Base-by-base conservation (phyloP, 2,113 vertebrate species). In the Paratilapia polleni region DNA sequence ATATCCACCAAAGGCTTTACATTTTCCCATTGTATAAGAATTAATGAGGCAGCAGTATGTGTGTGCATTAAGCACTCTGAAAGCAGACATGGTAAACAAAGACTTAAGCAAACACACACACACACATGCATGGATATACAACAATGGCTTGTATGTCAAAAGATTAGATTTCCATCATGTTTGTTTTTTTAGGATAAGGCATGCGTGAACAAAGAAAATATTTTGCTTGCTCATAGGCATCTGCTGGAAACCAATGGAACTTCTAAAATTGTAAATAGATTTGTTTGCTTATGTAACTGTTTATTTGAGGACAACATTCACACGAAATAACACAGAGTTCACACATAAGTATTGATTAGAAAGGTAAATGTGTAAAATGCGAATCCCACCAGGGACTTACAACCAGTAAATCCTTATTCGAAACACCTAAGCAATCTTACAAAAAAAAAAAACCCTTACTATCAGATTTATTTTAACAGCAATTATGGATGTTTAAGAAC, bases 121-220 rank as follows among this genome's bases (percentile, higher is more conserved):
- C 80, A 83, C 64, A 82, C 74, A 79, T 74, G 89, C 86, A 89
- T 81, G 62, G 61, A 64, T n/a, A 38, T 47, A 82, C 79, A 82
- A 96, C 95, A 96, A 95, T 94, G 91, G 87, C 84, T 79, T 88
- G 91, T 87, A 92, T 95, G 91, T 91, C 89, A 92, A 88, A 93
- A 95, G 95, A 95, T 96, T 94, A 93, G 88, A 95, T 96, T 96
- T 95, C 95, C 91, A 89, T 88, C 82, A 24, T 95, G 94, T 96
- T 96, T 96, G 94, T 96, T 96, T 93, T 95, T 81, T 91, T 93
- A 93, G 95, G 94, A 96, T 94, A 94, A 95, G 94, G 94, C 93
- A 90, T 95, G 92, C 83, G 85, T 76, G 90, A 91, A 93, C 93
- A 95, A 95, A 96, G 94, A 95, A 94, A 96, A 95, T 92, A 90